Evolutionary conservation across 2,888 invertebrate genomes (phyloP).

Genomic region (Chrysomela aeneicollis): DNA sequence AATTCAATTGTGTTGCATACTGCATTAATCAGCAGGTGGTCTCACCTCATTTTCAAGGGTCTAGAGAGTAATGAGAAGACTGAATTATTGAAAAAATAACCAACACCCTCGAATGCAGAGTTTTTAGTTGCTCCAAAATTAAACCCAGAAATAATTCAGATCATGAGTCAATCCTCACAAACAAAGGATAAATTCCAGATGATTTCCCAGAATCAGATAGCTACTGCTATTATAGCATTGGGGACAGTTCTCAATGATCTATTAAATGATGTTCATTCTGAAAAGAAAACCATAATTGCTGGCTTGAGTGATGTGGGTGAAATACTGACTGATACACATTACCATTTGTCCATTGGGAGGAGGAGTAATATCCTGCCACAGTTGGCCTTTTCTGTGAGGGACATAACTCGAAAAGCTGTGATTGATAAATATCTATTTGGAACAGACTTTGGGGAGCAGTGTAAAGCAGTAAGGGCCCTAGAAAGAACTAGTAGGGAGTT

Average conservation of each 20-base stretch:
- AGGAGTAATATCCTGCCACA: background rate
- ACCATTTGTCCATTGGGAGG: background rate
- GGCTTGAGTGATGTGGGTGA: too few species aligned
- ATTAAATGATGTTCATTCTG: too few species aligned
- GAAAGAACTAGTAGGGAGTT: background rate
- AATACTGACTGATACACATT: background rate
- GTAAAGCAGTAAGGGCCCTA: background rate
- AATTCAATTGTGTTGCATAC: background rate
- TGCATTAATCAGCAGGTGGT: background rate
- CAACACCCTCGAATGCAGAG: background rate
- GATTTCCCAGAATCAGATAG: too few species aligned
- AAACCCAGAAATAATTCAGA: background rate
- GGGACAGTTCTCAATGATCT: too few species aligned
- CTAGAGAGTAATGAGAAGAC: background rate
- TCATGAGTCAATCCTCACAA: background rate
- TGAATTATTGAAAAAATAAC: background rate
- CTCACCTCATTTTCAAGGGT: background rate
- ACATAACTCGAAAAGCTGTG: background rate
- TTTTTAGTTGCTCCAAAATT: background rate
- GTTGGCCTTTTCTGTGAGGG: background rate
- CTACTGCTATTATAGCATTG: too few species aligned
- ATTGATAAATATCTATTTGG: conserved; percentile 1
- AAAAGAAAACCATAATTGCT: too few species aligned
- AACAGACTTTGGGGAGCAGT: background rate
- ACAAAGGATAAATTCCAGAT: too few species aligned